Evolutionary conservation across 1,140 invertebrate genomes (phyloP), one percentile per base, ranked within the genome.

Genomic region (Pseudomyrmex pallidus): DNA sequence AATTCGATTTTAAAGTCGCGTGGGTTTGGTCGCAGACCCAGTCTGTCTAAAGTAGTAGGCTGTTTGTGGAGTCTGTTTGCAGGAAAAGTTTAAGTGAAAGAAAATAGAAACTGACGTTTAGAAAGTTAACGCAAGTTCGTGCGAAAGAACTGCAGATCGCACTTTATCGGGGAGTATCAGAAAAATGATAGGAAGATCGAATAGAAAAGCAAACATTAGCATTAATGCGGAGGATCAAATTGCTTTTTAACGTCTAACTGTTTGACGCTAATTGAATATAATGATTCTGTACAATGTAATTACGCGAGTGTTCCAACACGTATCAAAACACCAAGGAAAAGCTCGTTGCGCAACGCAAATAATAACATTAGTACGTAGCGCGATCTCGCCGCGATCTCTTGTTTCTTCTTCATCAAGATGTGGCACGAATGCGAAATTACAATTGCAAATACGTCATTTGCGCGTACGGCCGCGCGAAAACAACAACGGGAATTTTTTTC

Each of bases 371-470:
- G 76, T 59, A 35, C 63, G 72, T 85, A 64, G 70, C 62, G 50
- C 17, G 63, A 86, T 82, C 76, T 50, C 54, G 4, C 17, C 13
- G 70, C 13, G 70, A 83, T 82, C 44, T 35, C 67, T 82, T 86
- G 74, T 87, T 84, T 68, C 48, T 20, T 72, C 64, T 57, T 87
- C 78, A 85, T 87, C 85, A 35, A 67, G 62, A 44, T 77, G 63
- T 67, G 54, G 48, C 62, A 1, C 50, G 25, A 54, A 20, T 63
- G 61, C 46, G 44, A 15, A 56, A 77, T 77, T 67, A 77, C 54
- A 77, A 77, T 77, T 66, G 74, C 62, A 66, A 54, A 67, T 66
- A 20, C 25, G 52, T 46, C 59, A 74, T 61, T 74, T 48, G 35
- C 46, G 20, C 20, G 17, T 50, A 63, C 44, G 46, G 48, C 48